Evolutionary conservation across 2,113 vertebrate species (phyloP).

Genomic region (Lepidothrix coronata): DNA sequence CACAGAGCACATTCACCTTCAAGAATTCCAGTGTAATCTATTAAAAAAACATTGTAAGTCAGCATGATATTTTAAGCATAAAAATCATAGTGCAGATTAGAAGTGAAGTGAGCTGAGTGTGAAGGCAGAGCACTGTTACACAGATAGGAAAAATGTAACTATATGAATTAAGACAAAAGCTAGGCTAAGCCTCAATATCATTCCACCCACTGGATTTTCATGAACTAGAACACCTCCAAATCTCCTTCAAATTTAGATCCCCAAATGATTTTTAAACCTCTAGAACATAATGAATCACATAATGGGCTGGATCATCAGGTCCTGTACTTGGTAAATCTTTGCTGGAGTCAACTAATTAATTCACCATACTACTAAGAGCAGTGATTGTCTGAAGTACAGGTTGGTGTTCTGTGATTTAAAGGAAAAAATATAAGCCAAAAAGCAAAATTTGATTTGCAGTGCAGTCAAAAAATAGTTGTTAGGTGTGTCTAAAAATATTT

Average conservation of each 20-base stretch:
- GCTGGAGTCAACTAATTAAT: neutral
- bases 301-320: neutral
- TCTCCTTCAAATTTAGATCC: neutral
- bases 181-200: neutral
- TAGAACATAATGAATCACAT: neutral
- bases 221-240: neutral
- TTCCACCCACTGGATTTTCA: neutral
- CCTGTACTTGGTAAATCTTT: neutral
- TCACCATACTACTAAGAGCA: neutral
- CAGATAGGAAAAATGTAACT: neutral
- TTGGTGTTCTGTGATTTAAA: neutral
- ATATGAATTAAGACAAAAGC: neutral
- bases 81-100: neutral
- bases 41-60: neutral
- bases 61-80: neutral
- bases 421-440: neutral
- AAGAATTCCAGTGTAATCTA: neutral
- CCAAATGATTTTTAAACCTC: neutral
- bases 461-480: neutral
- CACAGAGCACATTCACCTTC: neutral
- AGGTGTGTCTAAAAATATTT: slow-evolving; percentile 34
- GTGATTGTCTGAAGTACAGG: neutral
- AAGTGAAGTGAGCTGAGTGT: neutral
- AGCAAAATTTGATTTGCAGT: neutral
- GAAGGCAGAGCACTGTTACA: neutral